Conservation (phyloP, 2,797 vertebrate species). For the Hephaestus fuliginosus region DNA sequence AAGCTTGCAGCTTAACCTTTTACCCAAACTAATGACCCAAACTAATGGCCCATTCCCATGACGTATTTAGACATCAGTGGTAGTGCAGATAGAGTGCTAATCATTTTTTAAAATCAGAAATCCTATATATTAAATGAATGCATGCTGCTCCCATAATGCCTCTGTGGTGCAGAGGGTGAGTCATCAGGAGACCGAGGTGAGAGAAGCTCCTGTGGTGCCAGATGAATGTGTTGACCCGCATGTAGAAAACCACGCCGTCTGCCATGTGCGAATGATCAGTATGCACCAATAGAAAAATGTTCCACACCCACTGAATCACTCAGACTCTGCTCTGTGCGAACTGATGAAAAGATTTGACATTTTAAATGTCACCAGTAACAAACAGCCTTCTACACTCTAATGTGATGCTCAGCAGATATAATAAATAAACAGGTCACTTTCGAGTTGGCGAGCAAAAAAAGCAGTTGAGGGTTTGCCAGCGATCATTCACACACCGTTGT, state of each 20-base stretch:
- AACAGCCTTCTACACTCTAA: background rate
- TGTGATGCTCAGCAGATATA: no score
- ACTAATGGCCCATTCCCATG: constrained; percentile 12
- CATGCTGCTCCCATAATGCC: background rate
- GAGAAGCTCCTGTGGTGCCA: background rate
- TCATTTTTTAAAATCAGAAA: background rate
- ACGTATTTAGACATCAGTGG: background rate
- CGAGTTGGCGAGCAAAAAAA: no score
- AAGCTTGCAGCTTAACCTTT: background rate
- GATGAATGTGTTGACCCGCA: background rate
- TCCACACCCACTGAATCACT: no score
- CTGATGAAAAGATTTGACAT: background rate
- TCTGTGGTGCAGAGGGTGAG: background rate
- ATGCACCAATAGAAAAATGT: background rate
- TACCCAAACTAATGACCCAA: no score
- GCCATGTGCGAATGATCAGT: background rate
- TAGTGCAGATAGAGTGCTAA: background rate
- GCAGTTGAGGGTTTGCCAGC: no score
- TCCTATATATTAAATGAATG: background rate
- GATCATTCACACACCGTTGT: no score
- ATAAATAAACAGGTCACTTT: no score
- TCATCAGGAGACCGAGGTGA: background rate
- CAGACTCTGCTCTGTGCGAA: background rate
- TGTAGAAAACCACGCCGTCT: background rate
- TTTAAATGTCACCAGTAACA: background rate